Conservation (phyloP, 2,888 invertebrate genomes). For the Ectobius pallidus region DNA sequence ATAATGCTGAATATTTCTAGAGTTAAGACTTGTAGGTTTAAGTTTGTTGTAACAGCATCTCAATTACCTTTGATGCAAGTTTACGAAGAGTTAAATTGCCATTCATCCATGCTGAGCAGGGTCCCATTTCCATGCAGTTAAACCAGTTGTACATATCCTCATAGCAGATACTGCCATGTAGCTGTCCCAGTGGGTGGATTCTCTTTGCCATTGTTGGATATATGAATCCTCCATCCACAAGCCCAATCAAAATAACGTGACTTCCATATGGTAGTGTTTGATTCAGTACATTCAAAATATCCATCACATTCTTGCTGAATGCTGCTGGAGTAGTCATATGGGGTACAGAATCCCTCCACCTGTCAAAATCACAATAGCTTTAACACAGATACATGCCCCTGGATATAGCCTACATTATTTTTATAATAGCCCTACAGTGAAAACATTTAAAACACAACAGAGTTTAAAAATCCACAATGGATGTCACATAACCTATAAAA, state of each 20-base stretch:
- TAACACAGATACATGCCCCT: too few species aligned
- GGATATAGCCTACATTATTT: not conserved
- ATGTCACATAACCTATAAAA: too few species aligned
- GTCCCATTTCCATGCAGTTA: conserved; percentile 57
- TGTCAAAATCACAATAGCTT: conserved; percentile 45
- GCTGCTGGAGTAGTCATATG: conserved; percentile 55
- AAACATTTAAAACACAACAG: too few species aligned
- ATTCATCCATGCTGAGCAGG: conserved; percentile 58
- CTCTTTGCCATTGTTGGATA: conserved; percentile 54
- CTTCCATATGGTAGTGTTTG: conserved; percentile 54
- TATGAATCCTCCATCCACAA: conserved; percentile 57
- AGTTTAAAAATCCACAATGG: too few species aligned
- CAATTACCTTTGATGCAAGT: conserved; percentile 51
- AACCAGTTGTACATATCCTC: conserved; percentile 57
- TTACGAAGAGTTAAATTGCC: conserved; percentile 54
- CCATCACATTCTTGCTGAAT: conserved; percentile 48
- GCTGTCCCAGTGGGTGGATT: conserved; percentile 55
- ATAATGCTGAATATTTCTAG: too few species aligned
- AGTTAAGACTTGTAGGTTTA: too few species aligned
- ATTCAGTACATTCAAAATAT: conserved; percentile 50
- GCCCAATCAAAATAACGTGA: conserved; percentile 55
- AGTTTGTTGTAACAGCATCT: too few species aligned
- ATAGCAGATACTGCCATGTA: conserved; percentile 56
- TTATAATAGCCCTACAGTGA: too few species aligned
- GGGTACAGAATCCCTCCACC: conserved; percentile 54